These are phyloP conservation scores for Drosophila tanythrix DNA, from an alignment of 2,888 invertebrate genomes.

Conservation along the genomic window DNA sequence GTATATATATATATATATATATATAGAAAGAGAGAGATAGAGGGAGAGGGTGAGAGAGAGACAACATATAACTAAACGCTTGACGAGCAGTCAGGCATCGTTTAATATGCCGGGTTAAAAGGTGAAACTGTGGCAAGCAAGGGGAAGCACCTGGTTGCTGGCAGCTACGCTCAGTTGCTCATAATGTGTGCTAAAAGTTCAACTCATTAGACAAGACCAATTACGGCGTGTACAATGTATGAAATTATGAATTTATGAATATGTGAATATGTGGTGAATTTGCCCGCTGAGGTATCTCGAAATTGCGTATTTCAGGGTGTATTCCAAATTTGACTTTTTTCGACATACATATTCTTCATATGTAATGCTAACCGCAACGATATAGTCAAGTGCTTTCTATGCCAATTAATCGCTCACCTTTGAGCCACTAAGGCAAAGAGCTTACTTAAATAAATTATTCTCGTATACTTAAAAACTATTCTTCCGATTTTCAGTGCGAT, in stretches of 20 bases:
- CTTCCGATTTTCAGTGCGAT: too few species aligned
- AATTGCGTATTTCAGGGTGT: neutral
- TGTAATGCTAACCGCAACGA: neutral
- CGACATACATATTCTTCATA: neutral
- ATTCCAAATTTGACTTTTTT: neutral
- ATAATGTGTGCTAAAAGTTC: constrained; percentile 19
- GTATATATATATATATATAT: too few species aligned
- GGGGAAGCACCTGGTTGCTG: neutral
- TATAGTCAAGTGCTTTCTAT: too few species aligned
- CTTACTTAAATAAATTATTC: too few species aligned
- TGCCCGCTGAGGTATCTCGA: neutral
- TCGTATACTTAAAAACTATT: too few species aligned
- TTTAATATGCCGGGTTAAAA: constrained; percentile 11
- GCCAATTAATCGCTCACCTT: too few species aligned
- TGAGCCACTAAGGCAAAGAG: too few species aligned
- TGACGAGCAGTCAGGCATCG: constrained; percentile 21
- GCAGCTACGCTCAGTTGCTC: neutral
- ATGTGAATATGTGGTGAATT: neutral
- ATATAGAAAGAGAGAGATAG: neutral
- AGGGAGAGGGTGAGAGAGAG: neutral
- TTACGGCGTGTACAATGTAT: constrained; percentile 1
- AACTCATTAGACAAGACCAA: constrained; percentile 19
- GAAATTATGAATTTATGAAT: neutral
- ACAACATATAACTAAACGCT: constrained; percentile 1
- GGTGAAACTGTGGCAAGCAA: neutral